Conservation (phyloP, 2,797 vertebrate genomes). For the Choloepus didactylus region DNA sequence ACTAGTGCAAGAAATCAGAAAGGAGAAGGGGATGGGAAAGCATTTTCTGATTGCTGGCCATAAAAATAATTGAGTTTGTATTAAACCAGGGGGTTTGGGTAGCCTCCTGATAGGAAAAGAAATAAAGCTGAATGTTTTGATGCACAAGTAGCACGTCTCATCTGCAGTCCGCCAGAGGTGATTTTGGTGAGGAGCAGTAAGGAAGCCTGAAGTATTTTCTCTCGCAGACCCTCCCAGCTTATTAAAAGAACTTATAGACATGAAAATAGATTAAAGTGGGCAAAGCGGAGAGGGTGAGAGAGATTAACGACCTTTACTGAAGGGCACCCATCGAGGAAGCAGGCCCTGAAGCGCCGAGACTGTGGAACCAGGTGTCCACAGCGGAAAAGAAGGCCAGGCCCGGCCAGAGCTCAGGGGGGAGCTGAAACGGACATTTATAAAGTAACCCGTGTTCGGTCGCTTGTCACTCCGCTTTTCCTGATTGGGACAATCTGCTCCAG, state of each 20-base stretch:
- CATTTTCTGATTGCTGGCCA: rapidly evolving
- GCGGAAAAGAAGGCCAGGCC: constrained; percentile 70
- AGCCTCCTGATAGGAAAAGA: background rate
- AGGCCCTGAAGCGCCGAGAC: constrained; percentile 52
- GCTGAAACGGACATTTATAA: background rate
- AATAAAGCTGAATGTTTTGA: background rate
- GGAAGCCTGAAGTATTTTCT: constrained; percentile 78
- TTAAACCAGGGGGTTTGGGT: background rate
- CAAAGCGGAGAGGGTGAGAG: constrained; percentile 76
- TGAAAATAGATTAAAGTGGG: constrained; percentile 84
- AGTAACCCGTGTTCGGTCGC: background rate
- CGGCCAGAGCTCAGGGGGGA: background rate
- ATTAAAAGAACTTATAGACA: constrained; percentile 84
- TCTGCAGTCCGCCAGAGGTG: constrained; percentile 38
- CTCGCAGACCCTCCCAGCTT: constrained; percentile 80
- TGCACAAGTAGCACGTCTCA: rapidly evolving
- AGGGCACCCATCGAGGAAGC: constrained; percentile 75
- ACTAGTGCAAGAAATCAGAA: background rate
- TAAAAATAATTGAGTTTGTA: background rate
- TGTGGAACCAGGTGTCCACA: background rate
- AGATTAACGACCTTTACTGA: constrained; percentile 78
- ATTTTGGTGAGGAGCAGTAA: constrained; percentile 75
- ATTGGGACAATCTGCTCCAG: rapidly evolving
- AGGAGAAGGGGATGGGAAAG: background rate
- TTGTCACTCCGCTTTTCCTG: background rate